These are phyloP conservation scores for Zygogramma bicolorata DNA, from an alignment of 2,888 invertebrate genomes.

Conservation along the genomic window DNA sequence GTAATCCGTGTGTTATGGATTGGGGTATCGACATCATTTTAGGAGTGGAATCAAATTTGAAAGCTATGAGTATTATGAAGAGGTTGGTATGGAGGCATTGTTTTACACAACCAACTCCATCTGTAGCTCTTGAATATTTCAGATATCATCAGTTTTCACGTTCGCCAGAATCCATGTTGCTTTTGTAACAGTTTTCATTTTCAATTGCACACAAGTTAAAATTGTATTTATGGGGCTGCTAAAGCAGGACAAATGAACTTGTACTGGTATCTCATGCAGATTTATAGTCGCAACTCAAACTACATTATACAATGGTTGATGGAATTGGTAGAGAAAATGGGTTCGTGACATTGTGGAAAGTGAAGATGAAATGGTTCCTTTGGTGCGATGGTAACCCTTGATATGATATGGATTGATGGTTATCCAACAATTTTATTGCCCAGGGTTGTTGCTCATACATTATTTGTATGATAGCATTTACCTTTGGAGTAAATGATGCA, in stretches of 20 bases:
- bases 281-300: conserved; percentile 19
- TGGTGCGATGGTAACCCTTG: conserved; percentile 2
- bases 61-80: neutral
- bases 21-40: conserved; percentile 4
- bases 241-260: neutral
- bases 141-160: conserved; percentile 1
- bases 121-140: conserved; percentile 12
- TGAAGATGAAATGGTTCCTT: conserved; percentile 2
- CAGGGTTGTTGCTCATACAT: neutral
- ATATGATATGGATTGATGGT: neutral
- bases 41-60: conserved; percentile 7
- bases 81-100: neutral
- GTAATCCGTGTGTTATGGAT: neutral
- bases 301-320: conserved; percentile 10
- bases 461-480: neutral
- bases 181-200: conserved; percentile 43
- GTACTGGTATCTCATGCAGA: neutral
- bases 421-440: neutral
- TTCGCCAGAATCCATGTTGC: conserved; percentile 49
- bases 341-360: neutral
- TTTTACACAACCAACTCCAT: neutral
- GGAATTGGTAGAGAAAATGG: conserved; percentile 1
- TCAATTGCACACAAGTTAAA: neutral
- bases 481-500: neutral
- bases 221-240: neutral